These are phyloP conservation scores for Apaloderma vittatum DNA, from an alignment of 2,113 vertebrate species.

Conservation along the genomic window DNA sequence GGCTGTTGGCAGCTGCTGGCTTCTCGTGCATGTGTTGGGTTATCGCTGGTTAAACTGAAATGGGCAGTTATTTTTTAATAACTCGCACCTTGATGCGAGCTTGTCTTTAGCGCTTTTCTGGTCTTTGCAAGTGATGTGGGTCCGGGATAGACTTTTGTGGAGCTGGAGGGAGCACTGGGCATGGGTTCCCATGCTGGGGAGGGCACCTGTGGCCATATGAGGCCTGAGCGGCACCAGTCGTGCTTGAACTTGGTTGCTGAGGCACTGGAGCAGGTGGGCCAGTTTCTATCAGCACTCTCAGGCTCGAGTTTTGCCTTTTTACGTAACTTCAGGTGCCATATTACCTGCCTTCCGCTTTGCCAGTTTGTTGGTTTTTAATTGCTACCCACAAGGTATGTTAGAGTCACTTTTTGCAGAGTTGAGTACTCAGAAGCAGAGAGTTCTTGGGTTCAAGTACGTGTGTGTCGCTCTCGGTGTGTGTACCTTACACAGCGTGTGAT, in stretches of 20 bases:
- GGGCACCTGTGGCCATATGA: rapidly evolving
- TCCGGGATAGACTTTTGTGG: neutral
- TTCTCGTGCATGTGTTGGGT: neutral
- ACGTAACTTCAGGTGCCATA: neutral
- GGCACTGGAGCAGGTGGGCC: neutral
- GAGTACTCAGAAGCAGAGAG: rapidly evolving
- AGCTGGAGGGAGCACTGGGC: neutral
- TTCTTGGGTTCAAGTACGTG: neutral
- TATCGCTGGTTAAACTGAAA: neutral
- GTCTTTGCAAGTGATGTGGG: neutral
- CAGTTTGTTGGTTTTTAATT: neutral
- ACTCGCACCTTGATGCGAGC: rapidly evolving
- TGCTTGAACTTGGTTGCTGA: neutral
- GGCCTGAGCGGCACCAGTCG: rapidly evolving
- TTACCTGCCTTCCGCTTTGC: neutral
- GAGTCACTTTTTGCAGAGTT: neutral
- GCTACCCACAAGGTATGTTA: neutral
- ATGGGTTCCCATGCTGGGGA: rapidly evolving
- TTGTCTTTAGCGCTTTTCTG: neutral
- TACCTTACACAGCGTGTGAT: rapidly evolving
- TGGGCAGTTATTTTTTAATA: neutral
- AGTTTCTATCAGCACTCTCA: neutral
- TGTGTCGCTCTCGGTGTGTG: rapidly evolving
- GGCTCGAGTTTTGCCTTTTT: neutral
- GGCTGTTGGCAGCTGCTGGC: neutral